Percentiles rank a stretch among this genome's conserved stretches.
Evolutionary conservation across 2,113 vertebrate species (phyloP).

Genomic region (Myotis brandtii): DNA sequence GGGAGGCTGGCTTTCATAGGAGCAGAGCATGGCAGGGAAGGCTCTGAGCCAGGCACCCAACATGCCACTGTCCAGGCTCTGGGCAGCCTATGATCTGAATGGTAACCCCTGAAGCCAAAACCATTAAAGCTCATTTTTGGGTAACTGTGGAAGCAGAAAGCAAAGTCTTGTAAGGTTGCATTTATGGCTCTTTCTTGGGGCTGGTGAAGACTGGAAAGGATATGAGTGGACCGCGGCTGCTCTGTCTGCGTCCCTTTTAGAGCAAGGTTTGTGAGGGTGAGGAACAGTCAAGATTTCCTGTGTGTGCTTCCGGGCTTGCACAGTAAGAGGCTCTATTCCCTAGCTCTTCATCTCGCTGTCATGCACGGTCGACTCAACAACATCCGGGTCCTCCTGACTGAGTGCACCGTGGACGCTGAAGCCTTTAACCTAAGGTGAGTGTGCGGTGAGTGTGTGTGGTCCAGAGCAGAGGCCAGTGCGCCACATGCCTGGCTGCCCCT

Average conservation of each 20-base stretch:
- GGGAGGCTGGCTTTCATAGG: background rate
- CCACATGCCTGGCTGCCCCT: background rate
- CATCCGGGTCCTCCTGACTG: slow-evolving; percentile 95
- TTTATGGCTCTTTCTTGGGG: background rate
- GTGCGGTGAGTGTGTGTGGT: slow-evolving; percentile 84
- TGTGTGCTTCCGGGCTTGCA: background rate
- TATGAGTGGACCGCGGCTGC: background rate
- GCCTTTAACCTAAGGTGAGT: slow-evolving; percentile 96
- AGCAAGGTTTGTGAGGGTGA: background rate
- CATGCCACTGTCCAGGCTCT: background rate
- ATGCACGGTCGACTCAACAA: slow-evolving; percentile 98
- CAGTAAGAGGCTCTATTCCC: slow-evolving; percentile 43
- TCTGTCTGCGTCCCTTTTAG: background rate
- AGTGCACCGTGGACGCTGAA: slow-evolving; percentile 97
- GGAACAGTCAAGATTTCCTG: background rate
- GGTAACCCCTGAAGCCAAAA: background rate
- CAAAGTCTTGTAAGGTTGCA: background rate
- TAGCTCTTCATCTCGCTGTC: slow-evolving; percentile 97
- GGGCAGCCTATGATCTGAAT: background rate
- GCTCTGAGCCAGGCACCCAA: background rate
- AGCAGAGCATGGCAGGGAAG: background rate
- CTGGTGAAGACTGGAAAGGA: background rate
- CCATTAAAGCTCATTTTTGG: background rate
- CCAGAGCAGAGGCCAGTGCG: background rate
- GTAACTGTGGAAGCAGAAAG: background rate